A percentile compares a stretch with the other conserved stretches of the same genome.
These are phyloP conservation scores for Albula glossodonta DNA, from an alignment of 2,113 vertebrate genomes.

Conservation along the genomic window DNA sequence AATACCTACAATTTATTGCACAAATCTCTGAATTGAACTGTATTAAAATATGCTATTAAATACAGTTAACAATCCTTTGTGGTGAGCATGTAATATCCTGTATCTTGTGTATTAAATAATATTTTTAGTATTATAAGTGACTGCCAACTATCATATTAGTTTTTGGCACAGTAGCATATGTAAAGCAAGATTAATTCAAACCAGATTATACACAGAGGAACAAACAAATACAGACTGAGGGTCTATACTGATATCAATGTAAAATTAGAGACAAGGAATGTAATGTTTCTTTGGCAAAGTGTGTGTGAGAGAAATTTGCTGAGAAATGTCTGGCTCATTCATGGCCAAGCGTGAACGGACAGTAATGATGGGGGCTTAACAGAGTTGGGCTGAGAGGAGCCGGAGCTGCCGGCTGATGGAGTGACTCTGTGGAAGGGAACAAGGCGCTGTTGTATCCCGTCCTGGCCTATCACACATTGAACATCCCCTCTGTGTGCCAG, in stretches of 20 bases:
- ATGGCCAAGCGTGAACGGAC: background rate
- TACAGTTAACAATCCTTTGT: no score
- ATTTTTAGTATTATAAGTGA: no score
- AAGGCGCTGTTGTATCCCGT: slow-evolving; percentile 3
- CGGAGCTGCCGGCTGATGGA: background rate
- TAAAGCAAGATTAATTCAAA: background rate
- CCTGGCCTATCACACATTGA: background rate
- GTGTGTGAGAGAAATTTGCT: background rate
- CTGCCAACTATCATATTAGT: no score
- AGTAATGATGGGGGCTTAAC: background rate
- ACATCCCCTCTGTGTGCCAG: background rate
- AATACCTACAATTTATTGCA: no score
- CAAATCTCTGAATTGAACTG: no score
- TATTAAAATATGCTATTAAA: no score
- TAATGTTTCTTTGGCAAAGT: background rate
- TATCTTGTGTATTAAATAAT: background rate
- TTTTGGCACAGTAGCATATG: no score
- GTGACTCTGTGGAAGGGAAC: background rate
- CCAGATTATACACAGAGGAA: background rate
- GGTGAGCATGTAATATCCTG: background rate
- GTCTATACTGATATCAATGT: background rate
- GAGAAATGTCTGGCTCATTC: background rate
- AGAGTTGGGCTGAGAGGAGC: background rate
- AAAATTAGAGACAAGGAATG: no score
- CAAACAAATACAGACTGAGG: background rate